These are phyloP conservation scores for Halcyon senegalensis DNA, from an alignment of 2,113 vertebrate genomes.

Conservation along the genomic window DNA sequence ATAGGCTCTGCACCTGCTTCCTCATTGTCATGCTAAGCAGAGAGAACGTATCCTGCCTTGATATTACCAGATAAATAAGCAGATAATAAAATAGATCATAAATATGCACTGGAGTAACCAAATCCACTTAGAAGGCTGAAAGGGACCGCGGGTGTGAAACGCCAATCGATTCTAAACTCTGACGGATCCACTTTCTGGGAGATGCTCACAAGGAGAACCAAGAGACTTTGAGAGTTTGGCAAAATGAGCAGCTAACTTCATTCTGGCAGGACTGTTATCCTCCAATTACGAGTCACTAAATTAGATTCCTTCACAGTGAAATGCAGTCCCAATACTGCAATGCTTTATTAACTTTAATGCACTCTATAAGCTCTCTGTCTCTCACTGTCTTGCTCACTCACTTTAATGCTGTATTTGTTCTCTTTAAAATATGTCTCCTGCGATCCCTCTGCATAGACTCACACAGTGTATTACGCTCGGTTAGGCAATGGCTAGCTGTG, in stretches of 20 bases:
- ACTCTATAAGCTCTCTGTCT: slow-evolving; percentile 39
- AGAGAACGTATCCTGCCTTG: not conserved
- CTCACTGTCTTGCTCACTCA: slow-evolving; percentile 38
- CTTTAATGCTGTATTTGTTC: slow-evolving; percentile 67
- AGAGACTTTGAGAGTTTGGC: slow-evolving; percentile 62
- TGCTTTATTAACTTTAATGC: slow-evolving; percentile 75
- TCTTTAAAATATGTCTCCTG: slow-evolving; percentile 61
- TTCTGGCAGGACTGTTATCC: slow-evolving; percentile 50
- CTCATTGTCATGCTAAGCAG: not conserved
- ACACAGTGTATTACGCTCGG: slow-evolving; percentile 13
- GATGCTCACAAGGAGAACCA: slow-evolving; percentile 49
- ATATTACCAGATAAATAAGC: slow-evolving; percentile 19
- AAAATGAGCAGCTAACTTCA: slow-evolving; percentile 60
- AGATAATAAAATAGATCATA: slow-evolving; percentile 28
- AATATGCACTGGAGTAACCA: slow-evolving; percentile 24
- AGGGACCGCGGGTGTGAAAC: not conserved
- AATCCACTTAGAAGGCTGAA: slow-evolving; percentile 53
- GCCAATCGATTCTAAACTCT: slow-evolving; percentile 39
- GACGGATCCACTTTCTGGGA: slow-evolving; percentile 45
- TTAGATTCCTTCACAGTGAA: slow-evolving; percentile 67
- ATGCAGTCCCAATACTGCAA: slow-evolving; percentile 54
- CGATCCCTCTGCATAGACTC: not conserved
- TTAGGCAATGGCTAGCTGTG: slow-evolving; percentile 43
- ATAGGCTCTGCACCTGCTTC: not conserved
- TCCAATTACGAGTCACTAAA: slow-evolving; percentile 66